Evolutionary conservation across 1,140 invertebrate genomes (phyloP).

Genomic region (Bombus haemorrhoidalis): DNA sequence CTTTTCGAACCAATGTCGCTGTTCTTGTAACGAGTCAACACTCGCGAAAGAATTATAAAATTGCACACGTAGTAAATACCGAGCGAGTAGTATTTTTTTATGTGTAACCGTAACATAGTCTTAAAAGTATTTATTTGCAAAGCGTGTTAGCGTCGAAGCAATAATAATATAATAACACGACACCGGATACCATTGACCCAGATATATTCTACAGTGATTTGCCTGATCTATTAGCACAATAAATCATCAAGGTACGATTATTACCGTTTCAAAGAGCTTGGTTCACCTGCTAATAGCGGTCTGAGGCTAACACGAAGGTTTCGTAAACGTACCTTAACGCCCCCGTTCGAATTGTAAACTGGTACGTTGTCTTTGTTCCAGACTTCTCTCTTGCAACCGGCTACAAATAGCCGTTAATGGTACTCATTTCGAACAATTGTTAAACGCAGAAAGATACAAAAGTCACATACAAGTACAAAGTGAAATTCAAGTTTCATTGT

Average conservation of each 20-base stretch:
- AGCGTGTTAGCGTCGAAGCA: neutral
- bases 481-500: neutral
- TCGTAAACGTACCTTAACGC: conserved; percentile 14
- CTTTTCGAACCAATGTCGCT: neutral
- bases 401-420: neutral
- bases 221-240: neutral
- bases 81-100: neutral
- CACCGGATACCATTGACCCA: neutral
- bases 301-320: neutral
- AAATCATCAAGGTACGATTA: neutral
- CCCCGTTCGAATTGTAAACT: neutral
- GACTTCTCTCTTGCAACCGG: neutral
- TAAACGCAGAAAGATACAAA: neutral
- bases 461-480: neutral
- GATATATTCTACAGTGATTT: neutral
- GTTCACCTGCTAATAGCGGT: neutral
- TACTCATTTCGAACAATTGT: neutral
- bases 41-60: neutral
- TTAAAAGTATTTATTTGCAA: neutral
- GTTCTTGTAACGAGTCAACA: neutral
- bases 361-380: too few species aligned
- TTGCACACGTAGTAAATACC: neutral
- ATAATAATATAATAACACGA: neutral
- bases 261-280: neutral
- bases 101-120: neutral